Conservation (phyloP, 2,113 vertebrate genomes). For the Pogonocichla stellata region DNA sequence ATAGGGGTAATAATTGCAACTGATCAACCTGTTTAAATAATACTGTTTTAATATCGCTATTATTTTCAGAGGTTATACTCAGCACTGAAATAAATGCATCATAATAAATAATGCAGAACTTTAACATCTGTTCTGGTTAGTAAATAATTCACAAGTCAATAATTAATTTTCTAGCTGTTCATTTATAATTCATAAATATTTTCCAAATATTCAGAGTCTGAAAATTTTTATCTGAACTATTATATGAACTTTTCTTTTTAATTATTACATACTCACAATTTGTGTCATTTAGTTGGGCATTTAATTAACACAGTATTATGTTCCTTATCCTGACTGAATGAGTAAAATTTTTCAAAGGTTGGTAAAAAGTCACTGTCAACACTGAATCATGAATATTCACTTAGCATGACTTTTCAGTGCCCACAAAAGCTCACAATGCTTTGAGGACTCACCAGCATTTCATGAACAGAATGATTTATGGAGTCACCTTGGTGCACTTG, state of each 20-base stretch:
- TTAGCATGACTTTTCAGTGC: not conserved
- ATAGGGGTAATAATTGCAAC: conserved; percentile 47
- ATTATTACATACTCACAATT: conserved; percentile 17
- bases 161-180: conserved; percentile 62
- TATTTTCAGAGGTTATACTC: conserved; percentile 47
- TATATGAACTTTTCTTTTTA: conserved; percentile 27
- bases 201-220: conserved; percentile 53
- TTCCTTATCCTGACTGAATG: not conserved
- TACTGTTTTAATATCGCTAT: conserved; percentile 50
- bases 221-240: conserved; percentile 35
- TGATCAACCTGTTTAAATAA: conserved; percentile 44
- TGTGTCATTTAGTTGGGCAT: conserved; percentile 11
- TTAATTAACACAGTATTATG: conserved; percentile 36
- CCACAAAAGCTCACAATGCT: not conserved
- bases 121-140: conserved; percentile 59
- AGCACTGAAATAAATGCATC: conserved; percentile 51
- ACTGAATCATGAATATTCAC: not conserved
- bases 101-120: conserved; percentile 62
- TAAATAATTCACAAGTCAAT: conserved; percentile 68
- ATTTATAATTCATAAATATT: conserved; percentile 68
- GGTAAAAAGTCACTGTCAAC: not conserved
- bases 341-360: conserved; percentile 4
- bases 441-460: not conserved
- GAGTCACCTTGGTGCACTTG: not conserved
- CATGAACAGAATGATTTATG: not conserved